Evolutionary conservation across 2,113 vertebrate species (phyloP).

Genomic region (Nycticebus coucang): DNA sequence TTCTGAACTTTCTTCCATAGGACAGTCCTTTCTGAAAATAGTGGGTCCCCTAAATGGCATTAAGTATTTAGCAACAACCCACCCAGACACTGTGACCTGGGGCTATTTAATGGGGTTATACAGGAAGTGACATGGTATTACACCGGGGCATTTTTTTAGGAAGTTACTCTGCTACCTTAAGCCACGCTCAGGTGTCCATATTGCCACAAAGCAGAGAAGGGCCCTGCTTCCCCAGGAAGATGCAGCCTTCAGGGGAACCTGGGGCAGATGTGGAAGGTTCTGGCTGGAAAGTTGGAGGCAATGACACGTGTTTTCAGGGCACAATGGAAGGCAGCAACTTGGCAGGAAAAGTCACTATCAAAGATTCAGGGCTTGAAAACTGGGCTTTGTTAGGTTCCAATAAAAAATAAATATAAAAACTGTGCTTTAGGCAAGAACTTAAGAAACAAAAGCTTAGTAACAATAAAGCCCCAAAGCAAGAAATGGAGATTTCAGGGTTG

Average conservation of each 20-base stretch:
- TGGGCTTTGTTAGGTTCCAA: neutral
- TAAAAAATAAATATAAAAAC: neutral
- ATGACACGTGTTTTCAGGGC: neutral
- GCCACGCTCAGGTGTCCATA: neutral
- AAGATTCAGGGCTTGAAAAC: neutral
- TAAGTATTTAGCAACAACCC: slow-evolving; percentile 62
- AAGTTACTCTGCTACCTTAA: neutral
- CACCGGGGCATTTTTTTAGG: slow-evolving; percentile 5
- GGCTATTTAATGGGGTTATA: slow-evolving; percentile 43
- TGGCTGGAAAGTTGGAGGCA: neutral
- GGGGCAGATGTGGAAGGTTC: neutral
- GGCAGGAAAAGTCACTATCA: neutral
- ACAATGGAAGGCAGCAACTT: neutral
- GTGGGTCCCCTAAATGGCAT: slow-evolving; percentile 53
- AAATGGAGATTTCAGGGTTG: neutral
- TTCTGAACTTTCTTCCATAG: slow-evolving; percentile 28
- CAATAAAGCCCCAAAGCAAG: neutral
- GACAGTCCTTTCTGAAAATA: slow-evolving; percentile 48
- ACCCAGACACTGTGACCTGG: slow-evolving; percentile 1
- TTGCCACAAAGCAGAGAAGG: neutral
- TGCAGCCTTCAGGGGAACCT: neutral
- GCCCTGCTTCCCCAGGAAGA: neutral
- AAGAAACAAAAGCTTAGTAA: neutral
- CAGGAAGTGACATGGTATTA: slow-evolving; percentile 30
- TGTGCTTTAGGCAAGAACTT: neutral